Percentiles rank a stretch among this genome's conserved stretches.
Conservation (phyloP, 2,113 vertebrate species). For the Drymodes brunneopygia region DNA sequence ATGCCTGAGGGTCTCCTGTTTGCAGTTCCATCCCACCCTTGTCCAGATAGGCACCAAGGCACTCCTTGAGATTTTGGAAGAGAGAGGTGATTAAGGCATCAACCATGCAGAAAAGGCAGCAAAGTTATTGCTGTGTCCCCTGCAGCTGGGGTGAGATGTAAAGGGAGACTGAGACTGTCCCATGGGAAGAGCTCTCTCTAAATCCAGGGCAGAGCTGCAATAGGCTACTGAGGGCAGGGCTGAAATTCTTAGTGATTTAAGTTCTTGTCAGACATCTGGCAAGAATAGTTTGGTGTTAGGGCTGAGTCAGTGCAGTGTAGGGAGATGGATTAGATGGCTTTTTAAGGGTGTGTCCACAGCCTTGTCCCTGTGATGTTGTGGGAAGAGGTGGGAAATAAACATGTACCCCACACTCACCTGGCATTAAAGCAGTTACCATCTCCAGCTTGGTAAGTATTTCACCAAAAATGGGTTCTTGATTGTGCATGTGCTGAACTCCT, state of each 20-base stretch:
- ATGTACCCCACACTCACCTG: fast-evolving
- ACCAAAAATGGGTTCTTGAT: not conserved
- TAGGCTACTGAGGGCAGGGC: not conserved
- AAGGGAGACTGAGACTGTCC: not conserved
- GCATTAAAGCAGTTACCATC: fast-evolving
- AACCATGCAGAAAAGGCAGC: not conserved
- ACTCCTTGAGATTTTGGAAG: not conserved
- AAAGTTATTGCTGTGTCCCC: not conserved
- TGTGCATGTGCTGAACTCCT: fast-evolving
- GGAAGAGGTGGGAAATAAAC: not conserved
- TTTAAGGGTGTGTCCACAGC: not conserved
- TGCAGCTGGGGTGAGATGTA: not conserved
- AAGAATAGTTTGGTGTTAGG: not conserved
- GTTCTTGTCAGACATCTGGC: not conserved
- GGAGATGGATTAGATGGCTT: not conserved
- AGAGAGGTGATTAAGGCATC: not conserved
- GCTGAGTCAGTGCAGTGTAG: not conserved
- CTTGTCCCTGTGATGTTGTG: not conserved
- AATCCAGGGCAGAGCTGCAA: not conserved
- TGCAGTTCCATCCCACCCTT: not conserved
- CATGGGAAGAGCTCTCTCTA: not conserved
- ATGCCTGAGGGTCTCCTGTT: not conserved
- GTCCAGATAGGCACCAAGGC: not conserved
- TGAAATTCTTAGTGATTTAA: not conserved
- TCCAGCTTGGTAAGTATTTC: not conserved